Conservation (phyloP, 2,113 vertebrate genomes). For the Pelecanus crispus region DNA sequence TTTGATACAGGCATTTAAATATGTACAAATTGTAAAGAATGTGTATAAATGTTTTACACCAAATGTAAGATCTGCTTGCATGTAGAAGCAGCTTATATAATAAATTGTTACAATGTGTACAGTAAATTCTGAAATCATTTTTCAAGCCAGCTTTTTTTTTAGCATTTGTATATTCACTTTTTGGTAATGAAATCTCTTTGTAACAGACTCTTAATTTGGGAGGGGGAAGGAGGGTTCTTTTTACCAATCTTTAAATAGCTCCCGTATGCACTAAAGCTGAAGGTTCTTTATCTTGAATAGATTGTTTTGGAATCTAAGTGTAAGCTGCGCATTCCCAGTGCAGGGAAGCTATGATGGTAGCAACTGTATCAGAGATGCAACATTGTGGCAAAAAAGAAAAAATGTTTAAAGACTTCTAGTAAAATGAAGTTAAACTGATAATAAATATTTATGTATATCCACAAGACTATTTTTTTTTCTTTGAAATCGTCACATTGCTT, state of each 20-base stretch:
- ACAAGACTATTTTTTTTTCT: constrained; percentile 20
- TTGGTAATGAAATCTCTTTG: constrained; percentile 47
- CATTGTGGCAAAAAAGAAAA: background rate
- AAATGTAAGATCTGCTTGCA: constrained; percentile 71
- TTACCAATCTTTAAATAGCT: constrained; percentile 38
- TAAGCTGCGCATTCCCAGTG: background rate
- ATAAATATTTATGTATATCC: constrained; percentile 69
- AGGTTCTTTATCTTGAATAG: background rate
- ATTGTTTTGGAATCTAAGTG: constrained; percentile 1
- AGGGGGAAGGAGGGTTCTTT: constrained; percentile 7
- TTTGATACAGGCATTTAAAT: constrained; percentile 78
- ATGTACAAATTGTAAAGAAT: constrained; percentile 84
- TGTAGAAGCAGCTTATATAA: constrained; percentile 75
- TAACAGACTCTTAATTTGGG: constrained; percentile 3
- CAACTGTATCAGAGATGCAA: constrained; percentile 24
- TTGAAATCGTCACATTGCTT: background rate
- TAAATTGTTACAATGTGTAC: constrained; percentile 75
- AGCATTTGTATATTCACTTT: constrained; percentile 66
- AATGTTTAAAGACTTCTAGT: constrained; percentile 42
- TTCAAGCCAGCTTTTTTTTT: constrained; percentile 62
- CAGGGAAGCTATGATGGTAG: constrained; percentile 2
- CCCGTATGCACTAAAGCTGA: constrained; percentile 7
- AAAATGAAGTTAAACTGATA: constrained; percentile 58
- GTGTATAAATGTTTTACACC: constrained; percentile 82
- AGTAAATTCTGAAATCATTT: constrained; percentile 74